These are phyloP conservation scores for Galaxias olidus DNA, from an alignment of 2,797 vertebrate species.

Conservation along the genomic window DNA sequence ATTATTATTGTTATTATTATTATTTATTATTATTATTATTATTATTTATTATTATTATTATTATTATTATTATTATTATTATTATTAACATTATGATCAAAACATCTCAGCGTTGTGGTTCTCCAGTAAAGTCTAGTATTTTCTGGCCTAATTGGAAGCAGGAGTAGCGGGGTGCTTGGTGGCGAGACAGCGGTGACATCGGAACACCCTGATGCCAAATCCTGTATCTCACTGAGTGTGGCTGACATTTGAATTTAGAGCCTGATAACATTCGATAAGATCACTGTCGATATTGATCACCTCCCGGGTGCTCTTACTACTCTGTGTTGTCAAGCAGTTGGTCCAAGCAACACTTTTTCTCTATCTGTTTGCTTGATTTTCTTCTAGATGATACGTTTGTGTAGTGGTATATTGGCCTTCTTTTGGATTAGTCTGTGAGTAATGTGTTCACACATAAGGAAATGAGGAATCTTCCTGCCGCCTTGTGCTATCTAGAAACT, in stretches of 20 bases:
- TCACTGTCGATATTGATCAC: conserved; percentile 71
- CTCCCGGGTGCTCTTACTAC: conserved; percentile 38
- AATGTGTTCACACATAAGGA: too few species aligned
- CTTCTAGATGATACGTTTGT: neutral
- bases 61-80: too few species aligned
- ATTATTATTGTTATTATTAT: too few species aligned
- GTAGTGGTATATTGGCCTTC: too few species aligned
- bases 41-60: too few species aligned
- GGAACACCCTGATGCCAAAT: conserved; percentile 56
- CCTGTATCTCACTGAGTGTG: conserved; percentile 60
- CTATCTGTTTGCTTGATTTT: neutral
- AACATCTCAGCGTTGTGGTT: too few species aligned
- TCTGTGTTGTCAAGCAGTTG: conserved; percentile 26
- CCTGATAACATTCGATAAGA: conserved; percentile 72
- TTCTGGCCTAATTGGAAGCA: neutral
- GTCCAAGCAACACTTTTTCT: conserved; percentile 30
- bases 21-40: too few species aligned
- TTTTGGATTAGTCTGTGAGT: too few species aligned
- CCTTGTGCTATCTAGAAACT: neutral
- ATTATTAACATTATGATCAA: too few species aligned
- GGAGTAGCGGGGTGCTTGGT: conserved; percentile 43
- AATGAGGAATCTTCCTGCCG: too few species aligned
- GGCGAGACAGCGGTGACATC: conserved; percentile 46
- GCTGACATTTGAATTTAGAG: conserved; percentile 77
- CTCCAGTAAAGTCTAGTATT: too few species aligned